Conservation (phyloP, 2,797 vertebrate genomes). For the Chrosomus eos region DNA sequence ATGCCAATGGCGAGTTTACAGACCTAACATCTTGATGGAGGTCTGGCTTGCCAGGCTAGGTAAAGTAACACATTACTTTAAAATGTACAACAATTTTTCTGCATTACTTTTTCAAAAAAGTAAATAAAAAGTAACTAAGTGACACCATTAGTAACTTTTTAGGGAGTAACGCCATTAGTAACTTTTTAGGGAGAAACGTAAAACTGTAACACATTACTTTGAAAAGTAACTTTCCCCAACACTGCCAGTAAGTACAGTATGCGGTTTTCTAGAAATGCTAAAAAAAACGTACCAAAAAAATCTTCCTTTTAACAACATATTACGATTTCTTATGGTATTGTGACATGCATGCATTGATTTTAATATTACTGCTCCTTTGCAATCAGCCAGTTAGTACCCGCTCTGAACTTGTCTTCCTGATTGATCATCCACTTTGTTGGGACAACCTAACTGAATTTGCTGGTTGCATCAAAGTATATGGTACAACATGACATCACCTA, state of each 20-base stretch:
- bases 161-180: background rate
- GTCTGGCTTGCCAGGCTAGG: too few species aligned
- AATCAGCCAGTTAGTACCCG: conserved; percentile 12
- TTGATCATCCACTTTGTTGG: conserved; percentile 13
- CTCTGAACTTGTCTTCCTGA: conserved; percentile 13
- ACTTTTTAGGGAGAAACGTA: background rate
- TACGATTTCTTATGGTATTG: background rate
- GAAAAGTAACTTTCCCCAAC: background rate
- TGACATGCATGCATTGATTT: background rate
- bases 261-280: background rate
- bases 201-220: background rate
- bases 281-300: background rate
- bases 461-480: background rate
- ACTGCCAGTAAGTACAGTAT: background rate
- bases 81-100: background rate
- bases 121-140: background rate
- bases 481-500: background rate
- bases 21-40: too few species aligned
- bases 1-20: too few species aligned
- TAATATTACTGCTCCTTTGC: background rate
- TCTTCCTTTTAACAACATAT: background rate
- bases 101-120: background rate
- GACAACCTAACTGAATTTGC: conserved; percentile 10
- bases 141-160: background rate
- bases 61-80: background rate